Evolutionary conservation across 2,797 vertebrate species (phyloP).

Genomic region (Tolypeutes matacus): DNA sequence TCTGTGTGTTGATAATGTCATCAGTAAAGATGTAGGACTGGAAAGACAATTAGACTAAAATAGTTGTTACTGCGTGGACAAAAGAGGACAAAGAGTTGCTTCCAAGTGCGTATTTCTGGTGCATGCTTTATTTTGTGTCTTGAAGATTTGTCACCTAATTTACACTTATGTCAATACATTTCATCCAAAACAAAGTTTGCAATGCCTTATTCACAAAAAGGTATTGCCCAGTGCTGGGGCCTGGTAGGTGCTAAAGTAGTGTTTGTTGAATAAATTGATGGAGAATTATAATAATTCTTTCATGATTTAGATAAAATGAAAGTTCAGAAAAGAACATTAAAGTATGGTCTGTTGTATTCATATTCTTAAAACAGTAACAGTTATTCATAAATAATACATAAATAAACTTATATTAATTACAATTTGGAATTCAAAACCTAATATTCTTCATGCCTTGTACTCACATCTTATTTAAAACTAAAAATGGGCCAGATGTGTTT

Average conservation of each 20-base stretch:
- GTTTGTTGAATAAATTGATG: not conserved
- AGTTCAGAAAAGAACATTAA: not conserved
- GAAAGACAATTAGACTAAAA: not conserved
- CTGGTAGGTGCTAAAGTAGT: not conserved
- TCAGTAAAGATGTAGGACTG: not conserved
- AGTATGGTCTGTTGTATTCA: not conserved
- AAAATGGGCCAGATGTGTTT: not conserved
- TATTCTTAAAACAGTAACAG: not conserved
- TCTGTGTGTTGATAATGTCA: not conserved
- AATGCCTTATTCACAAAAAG: not conserved
- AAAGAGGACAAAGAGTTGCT: not conserved
- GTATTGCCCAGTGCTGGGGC: not conserved
- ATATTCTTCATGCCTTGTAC: not conserved
- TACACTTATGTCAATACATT: not conserved
- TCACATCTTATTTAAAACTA: not conserved
- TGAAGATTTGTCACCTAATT: not conserved
- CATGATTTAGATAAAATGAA: not conserved
- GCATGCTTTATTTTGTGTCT: not conserved
- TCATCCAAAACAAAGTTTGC: not conserved
- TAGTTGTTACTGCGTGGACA: not conserved
- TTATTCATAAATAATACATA: not conserved
- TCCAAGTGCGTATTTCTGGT: not conserved
- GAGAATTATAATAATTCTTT: not conserved
- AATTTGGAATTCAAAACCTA: slow-evolving; percentile 25
- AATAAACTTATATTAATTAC: not conserved